Base-by-base conservation (phyloP, 2,888 invertebrate species). In the Tridacna gigas region DNA sequence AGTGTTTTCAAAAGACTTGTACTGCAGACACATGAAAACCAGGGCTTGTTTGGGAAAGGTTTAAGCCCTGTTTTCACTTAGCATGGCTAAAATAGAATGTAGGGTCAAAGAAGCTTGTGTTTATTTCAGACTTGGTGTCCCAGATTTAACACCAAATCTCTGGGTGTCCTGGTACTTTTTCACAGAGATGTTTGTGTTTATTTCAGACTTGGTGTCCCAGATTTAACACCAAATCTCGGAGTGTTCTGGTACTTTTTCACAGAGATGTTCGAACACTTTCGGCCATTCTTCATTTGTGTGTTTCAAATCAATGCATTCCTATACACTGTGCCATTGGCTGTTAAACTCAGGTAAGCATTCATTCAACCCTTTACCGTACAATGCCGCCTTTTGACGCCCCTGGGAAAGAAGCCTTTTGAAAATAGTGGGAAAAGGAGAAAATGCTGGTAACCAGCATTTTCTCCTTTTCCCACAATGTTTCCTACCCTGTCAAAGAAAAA, bases 161-260 rank as follows among this genome's bases (percentile, higher is more conserved):
- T 99, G 99, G 0, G 95, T 99, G 0, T 99, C 99, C 95, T 99
- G 99, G 99, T 99, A 99, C 94, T 99, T 99, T 95, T 99, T 99
- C 95, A 99, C 99, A 0, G 99, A 99, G 96, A 99, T 99, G 98
- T n/a, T 63, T 73, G 25, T 74, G 25, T n/a, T 63, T 73, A 26
- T 74, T 93, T 94, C 95, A 98, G 98, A 93, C 96, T 99, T 88
- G 97, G 97, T 25, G 98, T 98, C 76, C 97, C 98, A 1, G 99
- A 99, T 95, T 96, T 99, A 88, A 97, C 98, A 91, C 99, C 99
- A 37, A 99, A 99, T 94, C 97, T 99, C 91, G 99, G 99, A 0
- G 95, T 99, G 0, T 99, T 99, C 95, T 99, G 99, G 99, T 99
- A 99, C 94, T 99, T 99, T 95, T 99, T 99, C 95, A 99, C 99